Base-by-base conservation (phyloP, 2,888 invertebrate species). In the Cephus spinipes region DNA sequence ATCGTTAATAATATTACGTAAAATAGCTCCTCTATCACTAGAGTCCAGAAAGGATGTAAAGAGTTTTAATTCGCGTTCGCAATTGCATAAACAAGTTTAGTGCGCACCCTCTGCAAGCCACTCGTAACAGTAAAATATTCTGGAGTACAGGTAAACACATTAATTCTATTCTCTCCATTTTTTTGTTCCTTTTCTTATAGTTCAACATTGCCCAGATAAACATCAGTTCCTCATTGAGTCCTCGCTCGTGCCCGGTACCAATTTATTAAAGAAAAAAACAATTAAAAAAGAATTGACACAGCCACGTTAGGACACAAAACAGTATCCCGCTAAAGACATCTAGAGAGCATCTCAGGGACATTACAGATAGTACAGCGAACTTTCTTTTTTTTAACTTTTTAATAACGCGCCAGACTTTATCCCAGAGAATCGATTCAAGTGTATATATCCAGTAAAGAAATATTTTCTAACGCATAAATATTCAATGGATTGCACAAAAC, bases 11-110 rank as follows among this genome's bases (percentile, higher is more conserved):
- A 40, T 40, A 40, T 68, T 32, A 68, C 32, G 23, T 74, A 69
- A 69, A 55, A 12, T 11, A 76, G 79, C 79, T 76, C 77, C 73
- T 77, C 68, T 82, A 86, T 82, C 84, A 83, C 83, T 83, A 82
- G 81, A 83, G 84, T 82, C 85, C 83, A 81, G 81, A 79, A 86
- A 83, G 84, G 83, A 80, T 71, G 74, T 36, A 68, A 74, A 40
- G 69, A 30, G 30, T 71, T 33, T 31, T 30, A 30, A 15, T 32
- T 71, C 71, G 30, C 71, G 6, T 33, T 15, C 30, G 31, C 71
- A 71, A 71, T 55, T 55, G 23, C 23, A 4, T 9, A 6, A 23
- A 55, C 23, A 55, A 55, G 23, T 23, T 55, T 55, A 55, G 55
- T 55, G 23, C 55, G 23, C 23, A 23, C 23, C 55, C 6, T 55